A percentile compares a stretch with the other conserved stretches of the same genome.
phyloP scores from a whole-genome alignment of 2,797 vertebrate species.

The Mastacembelus armatus region DNA sequence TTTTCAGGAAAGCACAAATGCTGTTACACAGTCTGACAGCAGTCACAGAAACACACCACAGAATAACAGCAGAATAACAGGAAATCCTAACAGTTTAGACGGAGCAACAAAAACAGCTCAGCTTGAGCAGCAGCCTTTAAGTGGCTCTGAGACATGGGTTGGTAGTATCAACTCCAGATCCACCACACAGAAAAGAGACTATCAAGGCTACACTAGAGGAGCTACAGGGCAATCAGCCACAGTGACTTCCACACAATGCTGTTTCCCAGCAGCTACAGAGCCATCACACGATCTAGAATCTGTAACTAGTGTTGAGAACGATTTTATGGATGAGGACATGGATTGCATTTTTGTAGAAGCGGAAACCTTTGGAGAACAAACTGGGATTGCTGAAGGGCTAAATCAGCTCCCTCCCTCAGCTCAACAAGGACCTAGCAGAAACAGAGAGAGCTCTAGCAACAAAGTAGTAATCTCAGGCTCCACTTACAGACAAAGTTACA shows the following conservation, averaged over 20 bases:
- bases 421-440: slow-evolving; percentile 7
- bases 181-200: slow-evolving; percentile 29
- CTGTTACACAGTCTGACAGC: slow-evolving; percentile 31
- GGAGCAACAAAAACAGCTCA: slow-evolving; percentile 19
- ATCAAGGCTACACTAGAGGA: not conserved
- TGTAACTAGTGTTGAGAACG: slow-evolving; percentile 7
- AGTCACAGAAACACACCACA: slow-evolving; percentile 25
- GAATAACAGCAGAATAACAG: slow-evolving; percentile 15
- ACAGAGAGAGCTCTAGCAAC: not conserved
- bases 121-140: slow-evolving; percentile 11
- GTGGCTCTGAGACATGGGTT: slow-evolving; percentile 1
- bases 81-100: slow-evolving; percentile 1
- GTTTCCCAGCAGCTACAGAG: slow-evolving; percentile 22
- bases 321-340: slow-evolving; percentile 73
- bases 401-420: slow-evolving; percentile 20
- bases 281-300: slow-evolving; percentile 1
- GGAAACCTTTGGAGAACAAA: slow-evolving; percentile 19
- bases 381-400: not conserved
- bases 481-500: slow-evolving; percentile 5
- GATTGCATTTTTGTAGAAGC: slow-evolving; percentile 54
- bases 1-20: slow-evolving; percentile 76
- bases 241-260: not conserved
- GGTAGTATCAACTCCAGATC: slow-evolving; percentile 27
- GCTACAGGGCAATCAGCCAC: not conserved
- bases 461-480: slow-evolving; percentile 6